Evolutionary conservation across 2,888 invertebrate species (phyloP).

Genomic region (Oligia fasciuncula): DNA sequence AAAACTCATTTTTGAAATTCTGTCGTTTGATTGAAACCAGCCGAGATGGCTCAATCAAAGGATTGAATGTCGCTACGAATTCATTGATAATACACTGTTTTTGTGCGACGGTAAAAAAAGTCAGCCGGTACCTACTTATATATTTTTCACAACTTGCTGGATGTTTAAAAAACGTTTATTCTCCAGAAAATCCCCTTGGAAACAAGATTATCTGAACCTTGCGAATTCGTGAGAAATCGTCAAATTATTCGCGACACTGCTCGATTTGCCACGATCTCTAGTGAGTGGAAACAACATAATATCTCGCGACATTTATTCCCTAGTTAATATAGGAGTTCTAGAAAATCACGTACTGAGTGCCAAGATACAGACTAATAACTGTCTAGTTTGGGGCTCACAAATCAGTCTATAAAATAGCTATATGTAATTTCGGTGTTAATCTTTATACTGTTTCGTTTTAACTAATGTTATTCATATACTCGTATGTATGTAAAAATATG

Average conservation of each 20-base stretch:
- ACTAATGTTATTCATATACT: too few species aligned
- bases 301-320: background rate
- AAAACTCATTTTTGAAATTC: too few species aligned
- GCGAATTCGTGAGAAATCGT: constrained; percentile 2
- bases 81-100: background rate
- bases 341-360: background rate
- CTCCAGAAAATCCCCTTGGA: background rate
- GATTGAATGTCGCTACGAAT: too few species aligned
- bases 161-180: background rate
- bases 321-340: background rate
- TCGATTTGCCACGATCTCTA: background rate
- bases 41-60: too few species aligned
- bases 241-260: constrained; percentile 1
- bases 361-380: background rate
- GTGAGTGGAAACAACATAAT: background rate
- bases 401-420: too few species aligned
- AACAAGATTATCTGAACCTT: background rate
- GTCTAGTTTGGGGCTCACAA: background rate
- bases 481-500: too few species aligned
- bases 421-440: too few species aligned
- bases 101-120: too few species aligned
- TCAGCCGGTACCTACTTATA: background rate
- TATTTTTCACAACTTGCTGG: background rate
- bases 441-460: too few species aligned
- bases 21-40: too few species aligned